These are phyloP conservation scores for Lerista edwardsae DNA, from an alignment of 2,797 vertebrate species.

Conservation along the genomic window DNA sequence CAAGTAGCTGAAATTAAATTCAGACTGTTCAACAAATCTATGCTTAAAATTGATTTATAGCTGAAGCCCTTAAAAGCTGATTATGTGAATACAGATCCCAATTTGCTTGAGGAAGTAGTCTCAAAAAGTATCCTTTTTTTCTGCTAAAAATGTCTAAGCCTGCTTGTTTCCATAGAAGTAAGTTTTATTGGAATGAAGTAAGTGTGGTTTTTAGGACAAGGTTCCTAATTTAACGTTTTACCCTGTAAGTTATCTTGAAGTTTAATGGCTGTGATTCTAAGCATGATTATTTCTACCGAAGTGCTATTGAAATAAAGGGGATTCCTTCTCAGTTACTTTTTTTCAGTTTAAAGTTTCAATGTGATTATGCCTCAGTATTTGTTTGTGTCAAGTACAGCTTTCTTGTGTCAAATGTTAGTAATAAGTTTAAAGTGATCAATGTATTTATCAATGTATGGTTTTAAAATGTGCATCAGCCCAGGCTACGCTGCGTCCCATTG, in stretches of 20 bases:
- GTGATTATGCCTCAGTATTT: conserved; percentile 11
- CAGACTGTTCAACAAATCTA: conserved; percentile 44
- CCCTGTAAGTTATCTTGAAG: too few relatives aligned
- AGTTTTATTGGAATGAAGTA: not conserved
- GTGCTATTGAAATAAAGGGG: not conserved
- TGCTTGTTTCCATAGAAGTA: not conserved
- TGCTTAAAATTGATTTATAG: conserved; percentile 62
- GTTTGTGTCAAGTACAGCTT: not conserved
- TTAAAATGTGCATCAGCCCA: not conserved
- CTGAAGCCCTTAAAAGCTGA: conserved; percentile 61
- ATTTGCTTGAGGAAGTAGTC: conserved; percentile 51
- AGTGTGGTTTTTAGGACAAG: not conserved
- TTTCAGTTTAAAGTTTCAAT: not conserved
- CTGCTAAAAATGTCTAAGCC: conserved; percentile 18
- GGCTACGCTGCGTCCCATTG: too few relatives aligned
- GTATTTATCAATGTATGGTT: conserved; percentile 25
- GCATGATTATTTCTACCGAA: not conserved
- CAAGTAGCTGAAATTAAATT: conserved; percentile 59
- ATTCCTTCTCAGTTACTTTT: not conserved
- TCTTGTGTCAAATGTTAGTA: not conserved
- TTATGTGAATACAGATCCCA: conserved; percentile 49
- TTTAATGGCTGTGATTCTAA: not conserved
- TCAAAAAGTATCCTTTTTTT: conserved; percentile 2
- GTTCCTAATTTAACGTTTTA: not conserved
- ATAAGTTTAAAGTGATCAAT: not conserved